phyloP scores from a whole-genome alignment of 2,797 vertebrate genomes.

The Salmo trutta region DNA sequence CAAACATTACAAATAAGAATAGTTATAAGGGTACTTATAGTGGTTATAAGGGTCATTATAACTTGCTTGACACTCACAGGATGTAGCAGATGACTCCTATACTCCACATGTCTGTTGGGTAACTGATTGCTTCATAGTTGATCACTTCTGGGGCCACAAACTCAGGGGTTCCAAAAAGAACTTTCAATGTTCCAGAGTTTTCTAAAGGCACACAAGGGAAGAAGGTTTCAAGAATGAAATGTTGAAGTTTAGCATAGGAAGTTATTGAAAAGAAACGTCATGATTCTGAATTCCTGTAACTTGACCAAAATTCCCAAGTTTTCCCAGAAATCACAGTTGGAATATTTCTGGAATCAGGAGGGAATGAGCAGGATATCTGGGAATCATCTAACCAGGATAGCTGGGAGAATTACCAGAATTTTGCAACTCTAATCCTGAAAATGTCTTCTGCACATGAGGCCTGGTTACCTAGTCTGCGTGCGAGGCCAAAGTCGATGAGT shows the following conservation, averaged over 20 bases:
- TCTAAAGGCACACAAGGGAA: conserved; percentile 67
- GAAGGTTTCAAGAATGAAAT: background rate
- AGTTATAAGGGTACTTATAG: no score
- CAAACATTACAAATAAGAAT: no score
- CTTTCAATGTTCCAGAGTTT: conserved; percentile 91
- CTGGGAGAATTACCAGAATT: background rate
- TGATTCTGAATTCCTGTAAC: background rate
- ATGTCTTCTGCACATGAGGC: background rate
- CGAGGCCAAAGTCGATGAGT: conserved; percentile 97
- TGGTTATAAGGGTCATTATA: background rate
- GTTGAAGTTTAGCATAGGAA: background rate
- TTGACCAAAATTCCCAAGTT: background rate
- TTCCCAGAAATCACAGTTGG: background rate
- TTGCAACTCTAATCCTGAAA: background rate
- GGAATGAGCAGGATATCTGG: background rate
- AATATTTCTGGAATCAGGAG: background rate
- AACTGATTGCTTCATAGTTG: conserved; percentile 95
- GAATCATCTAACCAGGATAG: background rate
- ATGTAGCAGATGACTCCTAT: conserved; percentile 99
- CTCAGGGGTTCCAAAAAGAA: conserved; percentile 96
- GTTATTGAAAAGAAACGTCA: background rate
- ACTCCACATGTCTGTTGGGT: conserved; percentile 98
- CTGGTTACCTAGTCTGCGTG: conserved; percentile 86
- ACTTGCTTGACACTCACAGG: conserved; percentile 80
- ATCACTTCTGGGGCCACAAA: conserved; percentile 99